Conservation (phyloP, 2,113 vertebrate genomes). For the Oenanthe melanoleuca region DNA sequence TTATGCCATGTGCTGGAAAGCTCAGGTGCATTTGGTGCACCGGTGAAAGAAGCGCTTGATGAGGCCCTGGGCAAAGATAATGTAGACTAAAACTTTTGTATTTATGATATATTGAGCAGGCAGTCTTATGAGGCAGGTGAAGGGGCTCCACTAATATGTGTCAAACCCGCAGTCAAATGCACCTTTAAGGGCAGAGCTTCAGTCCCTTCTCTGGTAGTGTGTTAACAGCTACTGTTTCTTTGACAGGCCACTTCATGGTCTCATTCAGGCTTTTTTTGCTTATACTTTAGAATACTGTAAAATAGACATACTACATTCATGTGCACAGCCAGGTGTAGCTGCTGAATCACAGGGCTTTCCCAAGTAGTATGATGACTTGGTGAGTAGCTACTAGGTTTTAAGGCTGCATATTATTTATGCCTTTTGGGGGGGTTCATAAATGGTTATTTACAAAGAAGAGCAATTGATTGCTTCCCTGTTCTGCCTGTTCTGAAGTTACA, state of each 20-base stretch:
- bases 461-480: background rate
- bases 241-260: background rate
- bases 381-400: background rate
- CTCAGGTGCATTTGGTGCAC: background rate
- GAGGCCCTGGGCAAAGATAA: background rate
- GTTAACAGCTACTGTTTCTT: background rate
- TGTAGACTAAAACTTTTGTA: background rate
- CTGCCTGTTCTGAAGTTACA: background rate
- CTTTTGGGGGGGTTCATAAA: background rate
- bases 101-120: background rate
- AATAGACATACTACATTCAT: background rate
- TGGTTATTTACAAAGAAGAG: background rate
- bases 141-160: background rate
- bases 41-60: background rate
- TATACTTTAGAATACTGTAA: background rate
- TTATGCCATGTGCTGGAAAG: background rate
- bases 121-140: background rate
- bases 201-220: background rate
- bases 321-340: background rate
- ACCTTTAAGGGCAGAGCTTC: background rate
- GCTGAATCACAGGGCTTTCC: background rate
- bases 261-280: background rate
- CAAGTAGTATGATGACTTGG: background rate
- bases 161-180: background rate
- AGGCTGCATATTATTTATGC: background rate